Conservation (phyloP, 2,113 vertebrate genomes). For the Hydrolagus affinis region DNA sequence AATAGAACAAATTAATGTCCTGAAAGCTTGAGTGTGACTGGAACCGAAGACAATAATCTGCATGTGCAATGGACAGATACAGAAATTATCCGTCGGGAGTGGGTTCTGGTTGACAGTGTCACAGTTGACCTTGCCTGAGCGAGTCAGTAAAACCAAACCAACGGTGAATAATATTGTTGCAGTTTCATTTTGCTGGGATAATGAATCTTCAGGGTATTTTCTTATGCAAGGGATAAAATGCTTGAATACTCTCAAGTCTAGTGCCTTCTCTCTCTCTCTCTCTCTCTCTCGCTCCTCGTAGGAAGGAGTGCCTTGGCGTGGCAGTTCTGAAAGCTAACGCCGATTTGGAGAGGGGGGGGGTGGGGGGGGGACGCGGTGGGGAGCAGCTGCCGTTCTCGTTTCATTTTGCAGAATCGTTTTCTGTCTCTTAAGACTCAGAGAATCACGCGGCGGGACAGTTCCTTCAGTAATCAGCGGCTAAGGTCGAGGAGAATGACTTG, state of each 20-base stretch:
- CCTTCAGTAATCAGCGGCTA: conserved; percentile 15
- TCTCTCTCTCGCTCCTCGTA: neutral
- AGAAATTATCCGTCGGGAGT: neutral
- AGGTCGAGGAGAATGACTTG: neutral
- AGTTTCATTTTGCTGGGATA: neutral
- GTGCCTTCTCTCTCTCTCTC: too few relatives aligned
- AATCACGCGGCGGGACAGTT: neutral
- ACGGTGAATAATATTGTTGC: conserved; percentile 1
- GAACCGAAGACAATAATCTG: neutral
- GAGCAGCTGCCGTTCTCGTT: conserved; percentile 21
- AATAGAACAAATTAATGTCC: neutral
- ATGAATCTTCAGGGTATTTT: conserved; percentile 28
- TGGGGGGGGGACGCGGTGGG: too few relatives aligned
- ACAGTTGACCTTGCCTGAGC: neutral
- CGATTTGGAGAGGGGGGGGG: neutral
- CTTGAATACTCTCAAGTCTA: neutral
- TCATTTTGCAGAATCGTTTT: conserved; percentile 21
- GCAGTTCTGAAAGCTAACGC: conserved; percentile 12
- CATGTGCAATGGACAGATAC: neutral
- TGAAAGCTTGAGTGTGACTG: neutral
- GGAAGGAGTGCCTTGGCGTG: neutral
- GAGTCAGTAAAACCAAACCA: neutral
- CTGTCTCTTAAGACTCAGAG: conserved; percentile 14
- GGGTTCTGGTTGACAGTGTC: neutral
- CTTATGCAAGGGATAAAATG: conserved; percentile 14